Base-by-base conservation (phyloP, 2,113 vertebrate genomes). In the Sitta europaea region DNA sequence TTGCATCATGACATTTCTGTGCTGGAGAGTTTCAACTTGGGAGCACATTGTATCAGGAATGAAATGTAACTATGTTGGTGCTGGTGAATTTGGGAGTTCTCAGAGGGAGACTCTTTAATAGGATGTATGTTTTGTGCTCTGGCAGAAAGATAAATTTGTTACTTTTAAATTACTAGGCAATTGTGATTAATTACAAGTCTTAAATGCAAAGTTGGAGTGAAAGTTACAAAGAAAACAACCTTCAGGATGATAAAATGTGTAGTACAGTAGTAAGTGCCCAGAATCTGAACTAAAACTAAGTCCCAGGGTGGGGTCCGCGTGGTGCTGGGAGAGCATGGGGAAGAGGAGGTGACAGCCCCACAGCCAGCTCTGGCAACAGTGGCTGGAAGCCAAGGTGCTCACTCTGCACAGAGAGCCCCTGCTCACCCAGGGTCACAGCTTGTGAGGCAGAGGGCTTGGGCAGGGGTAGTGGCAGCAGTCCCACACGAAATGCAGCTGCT, bases 261-360 rank as follows among this genome's bases (percentile, higher is more conserved):
- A 25, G 23, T 21, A 6, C 20, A 25, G 43, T 21, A 57, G 27
- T 11, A 61, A 47, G 5, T 54, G 38, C 8, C 40, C 27, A 19
- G 35, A 36, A 38, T 33, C 38, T 51, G 70, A 85, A 71, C 38
- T n/a, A 23, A 70, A 74, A 28, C 6, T 23, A 45, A 66, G 43
- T 38, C 5, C 3, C 4, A 18, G 25, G 1, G 0, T 3, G 2
- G 19, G 29, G 36, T 8, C 0, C 73, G 22, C 0, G 0, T 81
- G 73, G 61, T 38, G 35, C 74, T 75, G 16, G 74, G 42, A 43
- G 45, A 48, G 47, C 1, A 0, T 5, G 36, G 31, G 23, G 24
- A 10, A 18, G 70, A 61, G 43, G 73, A 58, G 57, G 50, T 48
- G 55, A 6, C 0, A 1, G 63, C 31, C 33, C 15, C 4, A 1